Evolutionary conservation across 2,113 vertebrate genomes (phyloP).

Genomic region (Halichoeres trimaculatus): DNA sequence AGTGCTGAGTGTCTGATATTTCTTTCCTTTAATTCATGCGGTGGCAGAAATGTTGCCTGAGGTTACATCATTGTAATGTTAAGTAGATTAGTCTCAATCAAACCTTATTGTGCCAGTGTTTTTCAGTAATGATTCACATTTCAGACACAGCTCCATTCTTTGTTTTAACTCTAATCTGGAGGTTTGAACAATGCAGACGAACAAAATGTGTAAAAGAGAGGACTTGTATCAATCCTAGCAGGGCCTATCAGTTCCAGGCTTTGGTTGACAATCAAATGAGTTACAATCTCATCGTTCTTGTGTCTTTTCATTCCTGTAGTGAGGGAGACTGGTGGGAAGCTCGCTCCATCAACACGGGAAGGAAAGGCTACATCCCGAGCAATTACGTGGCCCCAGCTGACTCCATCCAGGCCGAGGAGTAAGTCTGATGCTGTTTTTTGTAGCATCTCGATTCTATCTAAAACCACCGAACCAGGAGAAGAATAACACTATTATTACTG

Average conservation of each 20-base stretch:
- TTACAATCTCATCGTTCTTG: slow-evolving; percentile 12
- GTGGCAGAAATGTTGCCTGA: slow-evolving; percentile 12
- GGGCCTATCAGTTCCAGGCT: not conserved
- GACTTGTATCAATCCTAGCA: slow-evolving; percentile 10
- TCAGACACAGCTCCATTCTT: not conserved
- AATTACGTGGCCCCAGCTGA: slow-evolving; percentile 99
- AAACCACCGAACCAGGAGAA: not conserved
- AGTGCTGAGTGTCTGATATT: not conserved
- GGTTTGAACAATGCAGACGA: slow-evolving; percentile 3
- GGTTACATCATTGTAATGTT: slow-evolving; percentile 40
- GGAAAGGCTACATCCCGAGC: slow-evolving; percentile 98
- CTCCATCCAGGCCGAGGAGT: slow-evolving; percentile 99
- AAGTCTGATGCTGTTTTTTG: slow-evolving; percentile 71
- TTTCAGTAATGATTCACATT: slow-evolving; percentile 2
- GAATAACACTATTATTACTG: slow-evolving; percentile 31
- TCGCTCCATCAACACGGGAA: slow-evolving; percentile 96
- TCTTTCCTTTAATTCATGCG: slow-evolving; percentile 12
- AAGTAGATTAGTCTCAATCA: slow-evolving; percentile 48
- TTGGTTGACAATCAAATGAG: slow-evolving; percentile 14
- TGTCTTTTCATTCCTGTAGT: slow-evolving; percentile 76
- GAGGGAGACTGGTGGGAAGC: slow-evolving; percentile 99
- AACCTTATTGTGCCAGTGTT: not conserved
- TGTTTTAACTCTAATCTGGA: slow-evolving; percentile 1
- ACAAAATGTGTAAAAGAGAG: not conserved
- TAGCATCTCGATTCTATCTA: slow-evolving; percentile 37